Evolutionary conservation across 2,113 vertebrate genomes (phyloP).

Genomic region (Sinocyclocheilus anophthalmus): DNA sequence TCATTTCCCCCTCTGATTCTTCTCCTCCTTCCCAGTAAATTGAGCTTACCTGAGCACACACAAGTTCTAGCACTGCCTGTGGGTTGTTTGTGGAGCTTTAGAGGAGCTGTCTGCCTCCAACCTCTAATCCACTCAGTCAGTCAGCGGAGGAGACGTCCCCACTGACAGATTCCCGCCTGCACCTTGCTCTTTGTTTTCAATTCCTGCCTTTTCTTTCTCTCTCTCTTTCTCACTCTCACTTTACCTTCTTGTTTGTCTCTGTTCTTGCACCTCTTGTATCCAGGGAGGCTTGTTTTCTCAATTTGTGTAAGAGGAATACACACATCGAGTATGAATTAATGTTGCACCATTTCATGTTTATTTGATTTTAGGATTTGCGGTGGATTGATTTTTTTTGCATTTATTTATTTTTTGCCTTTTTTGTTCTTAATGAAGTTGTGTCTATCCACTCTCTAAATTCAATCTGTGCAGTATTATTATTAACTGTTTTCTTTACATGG

Average conservation of each 20-base stretch:
- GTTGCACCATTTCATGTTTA: too few species aligned
- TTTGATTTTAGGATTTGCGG: too few species aligned
- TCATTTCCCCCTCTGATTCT: constrained; percentile 10
- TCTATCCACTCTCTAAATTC: not conserved
- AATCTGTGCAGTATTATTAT: not conserved
- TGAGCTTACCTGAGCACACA: constrained; percentile 54
- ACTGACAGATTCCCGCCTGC: constrained; percentile 64
- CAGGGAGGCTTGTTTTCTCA: constrained; percentile 21
- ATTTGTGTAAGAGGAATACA: not conserved
- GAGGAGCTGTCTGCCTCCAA: constrained; percentile 63
- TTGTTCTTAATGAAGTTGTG: not conserved
- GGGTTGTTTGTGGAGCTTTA: constrained; percentile 67
- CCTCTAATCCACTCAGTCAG: constrained; percentile 63
- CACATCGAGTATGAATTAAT: not conserved
- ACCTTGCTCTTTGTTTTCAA: constrained; percentile 39
- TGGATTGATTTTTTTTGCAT: too few species aligned
- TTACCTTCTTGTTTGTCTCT: constrained; percentile 15
- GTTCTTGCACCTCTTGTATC: constrained; percentile 32
- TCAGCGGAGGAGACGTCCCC: constrained; percentile 62
- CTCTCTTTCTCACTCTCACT: not conserved
- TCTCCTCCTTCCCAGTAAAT: constrained; percentile 27
- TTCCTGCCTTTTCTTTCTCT: constrained; percentile 29
- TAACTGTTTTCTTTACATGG: not conserved
- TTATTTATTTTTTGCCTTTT: not conserved
- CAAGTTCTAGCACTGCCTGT: constrained; percentile 38